Evolutionary conservation across 2,888 invertebrate genomes (phyloP).

Genomic region (Acanthopleura granulata): DNA sequence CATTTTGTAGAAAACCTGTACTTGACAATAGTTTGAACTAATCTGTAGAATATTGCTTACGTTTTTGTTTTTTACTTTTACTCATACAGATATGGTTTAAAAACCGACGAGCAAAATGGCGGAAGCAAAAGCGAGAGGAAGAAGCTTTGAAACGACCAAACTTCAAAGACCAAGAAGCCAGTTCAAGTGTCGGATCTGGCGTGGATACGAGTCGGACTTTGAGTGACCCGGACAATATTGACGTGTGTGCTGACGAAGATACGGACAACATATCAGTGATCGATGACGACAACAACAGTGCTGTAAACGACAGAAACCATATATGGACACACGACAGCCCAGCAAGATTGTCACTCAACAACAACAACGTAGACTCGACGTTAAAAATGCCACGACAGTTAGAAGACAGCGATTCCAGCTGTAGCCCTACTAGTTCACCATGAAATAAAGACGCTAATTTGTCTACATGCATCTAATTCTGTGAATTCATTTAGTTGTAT

Average conservation of each 20-base stretch:
- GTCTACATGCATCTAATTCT: too few species aligned
- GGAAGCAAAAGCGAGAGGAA: constrained; percentile 88
- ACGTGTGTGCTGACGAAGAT: constrained; percentile 23
- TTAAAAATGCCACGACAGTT: background rate
- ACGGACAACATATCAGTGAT: background rate
- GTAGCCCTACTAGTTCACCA: constrained; percentile 9
- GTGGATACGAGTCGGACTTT: background rate
- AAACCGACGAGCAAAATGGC: constrained; percentile 95
- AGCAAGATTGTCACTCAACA: background rate
- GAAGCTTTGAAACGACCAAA: constrained; percentile 32
- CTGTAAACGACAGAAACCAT: background rate
- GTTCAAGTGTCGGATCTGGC: background rate
- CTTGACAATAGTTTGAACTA: too few species aligned
- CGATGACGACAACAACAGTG: background rate
- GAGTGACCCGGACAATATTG: background rate
- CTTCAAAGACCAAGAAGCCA: constrained; percentile 21
- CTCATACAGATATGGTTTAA: constrained; percentile 92
- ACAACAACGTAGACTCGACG: background rate
- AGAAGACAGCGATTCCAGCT: background rate
- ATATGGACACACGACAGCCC: background rate
- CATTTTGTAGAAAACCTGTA: too few species aligned
- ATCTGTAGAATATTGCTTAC: too few species aligned
- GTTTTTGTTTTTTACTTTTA: background rate
- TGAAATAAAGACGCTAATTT: background rate
- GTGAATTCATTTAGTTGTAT: too few species aligned